phyloP scores from a whole-genome alignment of 2,113 vertebrate species.

The Columba livia region DNA sequence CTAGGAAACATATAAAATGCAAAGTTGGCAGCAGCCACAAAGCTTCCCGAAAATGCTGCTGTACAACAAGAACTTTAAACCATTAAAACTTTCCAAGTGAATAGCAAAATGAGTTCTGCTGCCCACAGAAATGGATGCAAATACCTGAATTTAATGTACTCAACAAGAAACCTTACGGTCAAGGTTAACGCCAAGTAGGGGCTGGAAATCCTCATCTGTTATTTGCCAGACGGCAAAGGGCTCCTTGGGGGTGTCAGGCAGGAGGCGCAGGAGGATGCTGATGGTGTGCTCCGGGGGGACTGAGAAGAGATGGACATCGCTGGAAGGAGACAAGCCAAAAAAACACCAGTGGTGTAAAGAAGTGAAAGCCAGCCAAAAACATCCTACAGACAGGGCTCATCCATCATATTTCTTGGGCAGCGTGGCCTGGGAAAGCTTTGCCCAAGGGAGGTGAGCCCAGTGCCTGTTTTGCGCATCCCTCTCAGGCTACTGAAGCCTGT shows the following conservation, averaged over 20 bases:
- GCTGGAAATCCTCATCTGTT: conserved; percentile 88
- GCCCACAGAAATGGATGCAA: background rate
- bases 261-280: conserved; percentile 83
- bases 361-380: background rate
- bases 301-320: conserved; percentile 79
- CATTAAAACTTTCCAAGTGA: background rate
- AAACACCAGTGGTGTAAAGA: accelerated
- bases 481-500: background rate
- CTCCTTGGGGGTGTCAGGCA: conserved; percentile 84
- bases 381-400: background rate
- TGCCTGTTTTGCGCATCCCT: accelerated
- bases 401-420: accelerated
- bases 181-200: conserved; percentile 87
- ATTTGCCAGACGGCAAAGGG: conserved; percentile 92
- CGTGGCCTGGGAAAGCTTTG: background rate
- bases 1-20: background rate
- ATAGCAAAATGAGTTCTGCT: background rate
- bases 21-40: background rate
- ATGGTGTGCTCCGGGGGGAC: conserved; percentile 87
- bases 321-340: background rate
- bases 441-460: accelerated
- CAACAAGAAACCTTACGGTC: conserved; percentile 81
- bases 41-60: background rate
- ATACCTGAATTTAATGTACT: background rate
- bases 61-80: background rate